A percentile compares a stretch with the other conserved stretches of the same genome.
Conservation (phyloP, 2,888 invertebrate species). For the Mechanitis mazaeus region DNA sequence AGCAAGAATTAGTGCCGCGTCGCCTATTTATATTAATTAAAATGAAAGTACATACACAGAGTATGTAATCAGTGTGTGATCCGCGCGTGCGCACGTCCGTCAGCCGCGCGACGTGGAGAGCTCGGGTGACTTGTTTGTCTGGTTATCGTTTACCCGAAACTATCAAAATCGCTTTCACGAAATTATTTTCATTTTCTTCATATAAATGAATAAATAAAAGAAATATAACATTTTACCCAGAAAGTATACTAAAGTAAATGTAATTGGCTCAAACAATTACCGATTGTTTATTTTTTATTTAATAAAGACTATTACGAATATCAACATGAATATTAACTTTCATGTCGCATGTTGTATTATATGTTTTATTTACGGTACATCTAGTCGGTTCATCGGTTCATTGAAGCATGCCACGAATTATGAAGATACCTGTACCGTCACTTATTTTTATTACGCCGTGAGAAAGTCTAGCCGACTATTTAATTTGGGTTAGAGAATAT, state of each 20-base stretch:
- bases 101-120: not conserved
- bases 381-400: not conserved
- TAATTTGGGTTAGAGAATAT: not conserved
- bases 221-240: too few species aligned
- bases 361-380: not conserved
- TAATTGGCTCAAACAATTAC: too few species aligned
- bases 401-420: not conserved
- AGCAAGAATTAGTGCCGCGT: too few species aligned
- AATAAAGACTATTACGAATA: too few species aligned
- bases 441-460: constrained; percentile 5
- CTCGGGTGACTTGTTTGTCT: constrained; percentile 2
- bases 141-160: not conserved
- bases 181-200: not conserved
- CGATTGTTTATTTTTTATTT: too few species aligned
- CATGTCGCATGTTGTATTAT: not conserved
- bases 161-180: not conserved
- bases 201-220: not conserved
- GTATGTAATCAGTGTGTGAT: too few species aligned
- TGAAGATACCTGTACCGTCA: constrained; percentile 3
- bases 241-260: too few species aligned
- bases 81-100: not conserved
- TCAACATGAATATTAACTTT: too few species aligned
- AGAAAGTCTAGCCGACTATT: constrained; percentile 3
- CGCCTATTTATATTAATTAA: not conserved
- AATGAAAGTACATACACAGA: not conserved